These are phyloP conservation scores for Alethe diademata DNA, from an alignment of 2,113 vertebrate species.

Conservation along the genomic window DNA sequence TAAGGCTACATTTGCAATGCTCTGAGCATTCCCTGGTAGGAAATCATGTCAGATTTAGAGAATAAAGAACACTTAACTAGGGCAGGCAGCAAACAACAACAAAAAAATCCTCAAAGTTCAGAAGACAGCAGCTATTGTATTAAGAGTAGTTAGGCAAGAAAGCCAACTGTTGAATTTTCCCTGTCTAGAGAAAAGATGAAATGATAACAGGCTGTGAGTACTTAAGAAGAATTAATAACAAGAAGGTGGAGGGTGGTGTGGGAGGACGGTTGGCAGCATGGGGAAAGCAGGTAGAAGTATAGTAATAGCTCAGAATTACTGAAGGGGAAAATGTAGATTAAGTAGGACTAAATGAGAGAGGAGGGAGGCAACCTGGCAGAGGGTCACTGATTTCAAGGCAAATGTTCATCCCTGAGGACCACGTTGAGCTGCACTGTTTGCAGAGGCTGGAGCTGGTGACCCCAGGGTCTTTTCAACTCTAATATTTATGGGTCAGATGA, in stretches of 20 bases:
- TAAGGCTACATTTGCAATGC: background rate
- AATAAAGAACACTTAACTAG: background rate
- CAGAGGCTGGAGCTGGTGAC: background rate
- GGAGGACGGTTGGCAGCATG: background rate
- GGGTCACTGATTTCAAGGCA: conserved; percentile 3
- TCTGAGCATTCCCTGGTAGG: background rate
- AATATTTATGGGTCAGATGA: background rate
- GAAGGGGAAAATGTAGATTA: conserved; percentile 16
- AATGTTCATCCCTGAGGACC: background rate
- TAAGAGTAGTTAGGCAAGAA: background rate
- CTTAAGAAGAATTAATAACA: conserved; percentile 30
- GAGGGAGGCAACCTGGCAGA: background rate
- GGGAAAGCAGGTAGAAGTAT: background rate
- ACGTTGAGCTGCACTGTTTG: background rate
- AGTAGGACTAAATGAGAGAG: conserved; percentile 1
- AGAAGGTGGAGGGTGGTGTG: background rate
- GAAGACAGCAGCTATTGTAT: background rate
- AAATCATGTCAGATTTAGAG: background rate
- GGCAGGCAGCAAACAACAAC: background rate
- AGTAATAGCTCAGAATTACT: conserved; percentile 24
- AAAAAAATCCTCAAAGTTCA: background rate
- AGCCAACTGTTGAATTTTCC: background rate
- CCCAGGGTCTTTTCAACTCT: background rate
- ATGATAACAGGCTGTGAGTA: conserved; percentile 1
- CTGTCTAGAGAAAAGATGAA: conserved; percentile 12